Base-by-base conservation (phyloP, 2,888 invertebrate genomes). In the Ectemnius lituratus region DNA sequence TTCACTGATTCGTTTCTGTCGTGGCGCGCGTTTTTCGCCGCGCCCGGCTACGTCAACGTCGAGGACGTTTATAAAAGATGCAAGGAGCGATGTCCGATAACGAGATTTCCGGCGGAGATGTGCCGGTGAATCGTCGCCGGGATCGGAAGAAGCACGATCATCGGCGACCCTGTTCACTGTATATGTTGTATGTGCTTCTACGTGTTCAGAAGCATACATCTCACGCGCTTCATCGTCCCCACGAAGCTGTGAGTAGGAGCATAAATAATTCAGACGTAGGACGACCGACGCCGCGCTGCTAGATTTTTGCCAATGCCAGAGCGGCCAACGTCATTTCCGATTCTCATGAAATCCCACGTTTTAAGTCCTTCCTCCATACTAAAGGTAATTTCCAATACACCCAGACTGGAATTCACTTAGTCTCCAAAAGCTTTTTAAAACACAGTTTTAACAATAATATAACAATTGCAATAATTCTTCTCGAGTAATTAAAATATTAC, bases 41-140 rank as follows among this genome's bases (percentile, higher is more conserved):
- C 64, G 68, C 20, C 65, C 59, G 16, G 77, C 73, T 73, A 73
- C 70, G 62, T 20, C 60, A 68, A 73, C 62, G 70, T 65, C 74
- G 58, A 16, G 63, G 65, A 72, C 20, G 80, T 62, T 82, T 82
- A 85, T 88, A 84, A 88, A 88, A 87, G 80, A 87, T 87, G 85
- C 84, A 87, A 69, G 73, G 60, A 80, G 81, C 84, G 84, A 86
- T 86, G 87, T 85, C 86, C 86, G 85, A 83, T 87, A 86, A 88
- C 86, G 82, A 86, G 87, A 87, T 87, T 88, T 86, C 78, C 83
- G 62, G 23, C 45, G 57, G 46, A 73, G 76, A 66, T 75, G 63
- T 52, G 69, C 58, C 52, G 5, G 60, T 45, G 65, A 75, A 58
- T 72, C 61, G 75, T 63, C 56, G 18, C 61, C 37, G 63, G 62